Conservation (phyloP, 2,797 vertebrate species). For the Pelodytes ibericus region DNA sequence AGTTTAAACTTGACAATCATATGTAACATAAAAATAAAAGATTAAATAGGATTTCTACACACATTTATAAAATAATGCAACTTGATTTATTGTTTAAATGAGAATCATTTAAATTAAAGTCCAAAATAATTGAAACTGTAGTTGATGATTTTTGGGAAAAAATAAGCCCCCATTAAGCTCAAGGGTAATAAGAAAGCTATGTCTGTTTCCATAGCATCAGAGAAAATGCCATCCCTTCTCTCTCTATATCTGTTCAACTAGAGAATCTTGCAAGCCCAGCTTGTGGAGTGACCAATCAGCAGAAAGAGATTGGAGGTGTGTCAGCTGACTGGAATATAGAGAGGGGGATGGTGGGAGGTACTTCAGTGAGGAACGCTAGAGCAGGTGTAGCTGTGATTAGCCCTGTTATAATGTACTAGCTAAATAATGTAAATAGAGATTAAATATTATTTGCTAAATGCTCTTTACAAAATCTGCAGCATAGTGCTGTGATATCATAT, state of each 20-base stretch:
- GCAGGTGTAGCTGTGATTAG: background rate
- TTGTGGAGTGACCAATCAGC: too few species aligned
- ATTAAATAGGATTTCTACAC: background rate
- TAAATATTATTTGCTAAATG: background rate
- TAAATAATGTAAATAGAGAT: background rate
- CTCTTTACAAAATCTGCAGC: too few species aligned
- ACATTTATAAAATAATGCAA: background rate
- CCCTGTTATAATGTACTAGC: background rate
- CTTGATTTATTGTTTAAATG: background rate
- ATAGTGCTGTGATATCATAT: too few species aligned
- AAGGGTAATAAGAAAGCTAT: constrained; percentile 13
- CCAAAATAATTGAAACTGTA: too few species aligned
- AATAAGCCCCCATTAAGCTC: too few species aligned
- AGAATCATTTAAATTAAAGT: background rate
- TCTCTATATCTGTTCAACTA: background rate
- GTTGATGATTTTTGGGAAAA: too few species aligned
- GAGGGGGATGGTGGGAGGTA: background rate
- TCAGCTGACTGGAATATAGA: background rate
- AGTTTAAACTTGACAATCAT: constrained; percentile 4
- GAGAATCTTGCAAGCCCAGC: background rate
- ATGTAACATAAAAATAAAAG: constrained; percentile 11
- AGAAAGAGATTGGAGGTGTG: too few species aligned
- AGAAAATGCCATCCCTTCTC: constrained; percentile 13
- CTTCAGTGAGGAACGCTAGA: background rate
- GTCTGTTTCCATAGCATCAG: constrained; percentile 48